These are phyloP conservation scores for Lasius platythorax DNA, from an alignment of 2,888 invertebrate genomes.

Conservation along the genomic window DNA sequence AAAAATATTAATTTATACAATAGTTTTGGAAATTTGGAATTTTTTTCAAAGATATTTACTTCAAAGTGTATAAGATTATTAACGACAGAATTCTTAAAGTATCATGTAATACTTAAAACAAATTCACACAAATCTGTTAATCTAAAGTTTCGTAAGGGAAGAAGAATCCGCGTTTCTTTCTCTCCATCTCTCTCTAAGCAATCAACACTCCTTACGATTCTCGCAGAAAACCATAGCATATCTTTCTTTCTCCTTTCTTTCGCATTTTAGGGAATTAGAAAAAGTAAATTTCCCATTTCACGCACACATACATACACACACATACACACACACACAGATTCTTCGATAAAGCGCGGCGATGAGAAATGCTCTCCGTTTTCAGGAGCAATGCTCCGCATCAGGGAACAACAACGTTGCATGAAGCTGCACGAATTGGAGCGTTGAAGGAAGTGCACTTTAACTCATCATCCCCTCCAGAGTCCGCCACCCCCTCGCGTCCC, in stretches of 20 bases:
- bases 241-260: not conserved
- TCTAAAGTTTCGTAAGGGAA: not conserved
- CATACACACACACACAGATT: not conserved
- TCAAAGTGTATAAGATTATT: not conserved
- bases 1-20: not conserved
- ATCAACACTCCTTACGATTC: not conserved
- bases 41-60: not conserved
- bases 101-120: not conserved
- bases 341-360: constrained; percentile 31
- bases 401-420: constrained; percentile 49
- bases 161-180: not conserved
- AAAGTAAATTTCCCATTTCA: constrained; percentile 40
- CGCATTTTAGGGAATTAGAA: constrained; percentile 18
- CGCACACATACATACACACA: not conserved
- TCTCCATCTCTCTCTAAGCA: not conserved
- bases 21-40: not conserved
- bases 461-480: constrained; percentile 38
- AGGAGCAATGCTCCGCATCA: constrained; percentile 39
- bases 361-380: constrained; percentile 47
- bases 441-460: constrained; percentile 53
- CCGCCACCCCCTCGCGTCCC: not conserved
- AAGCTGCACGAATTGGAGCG: constrained; percentile 46
- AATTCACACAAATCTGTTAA: not conserved
- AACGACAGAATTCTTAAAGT: not conserved
- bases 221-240: not conserved